Base-by-base conservation (phyloP, 2,888 invertebrate genomes). In the Drosophila differens region DNA sequence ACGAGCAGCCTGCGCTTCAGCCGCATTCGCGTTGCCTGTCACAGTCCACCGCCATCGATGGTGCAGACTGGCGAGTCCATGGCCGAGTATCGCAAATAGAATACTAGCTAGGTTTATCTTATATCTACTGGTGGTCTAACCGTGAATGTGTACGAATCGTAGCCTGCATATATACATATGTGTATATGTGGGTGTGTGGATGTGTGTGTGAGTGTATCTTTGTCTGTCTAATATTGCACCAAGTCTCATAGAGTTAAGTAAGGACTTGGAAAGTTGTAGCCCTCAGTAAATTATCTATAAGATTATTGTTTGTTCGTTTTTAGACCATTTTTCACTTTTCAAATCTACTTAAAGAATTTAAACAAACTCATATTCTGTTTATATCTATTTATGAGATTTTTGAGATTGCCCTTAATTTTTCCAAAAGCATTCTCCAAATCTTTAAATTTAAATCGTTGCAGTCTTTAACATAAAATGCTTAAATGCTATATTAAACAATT, bases 71-170 rank as follows among this genome's bases (percentile, higher is more conserved):
- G 60, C 37, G 70, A 90, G 67, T 81, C 90, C 5, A 58, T 91
- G 84, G 89, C 89, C 67, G 92, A 92, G 82, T 92, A 92, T 74
- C 90, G 92, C 66, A 92, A 91, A 75, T 92, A 82, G 64, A 30
- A 30, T 22, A 37, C 25, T 62, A 66, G 59, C 51, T 67, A 63
- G 47, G 59, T 16, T 30, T 62, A 64, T 30, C 25, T 39, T 32
- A 4, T 30, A 30, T 49, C 49, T 37, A n/a, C 54, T 66, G 57
- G 30, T 32, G 80, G 70, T 68, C 64, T 59, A 76, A 73, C 68
- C 63, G 59, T 47, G 19, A 61, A 74, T 60, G 54, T 63, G 35
- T 35, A 54, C 35, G 33, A 33, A 55, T 22, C 25, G 12, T 37
- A 19, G 22, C 9, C 14, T n/a, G 7, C 47, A 16, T 22, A 41